phyloP scores from a whole-genome alignment of 2,113 vertebrate species.

The Pongo pygmaeus region DNA sequence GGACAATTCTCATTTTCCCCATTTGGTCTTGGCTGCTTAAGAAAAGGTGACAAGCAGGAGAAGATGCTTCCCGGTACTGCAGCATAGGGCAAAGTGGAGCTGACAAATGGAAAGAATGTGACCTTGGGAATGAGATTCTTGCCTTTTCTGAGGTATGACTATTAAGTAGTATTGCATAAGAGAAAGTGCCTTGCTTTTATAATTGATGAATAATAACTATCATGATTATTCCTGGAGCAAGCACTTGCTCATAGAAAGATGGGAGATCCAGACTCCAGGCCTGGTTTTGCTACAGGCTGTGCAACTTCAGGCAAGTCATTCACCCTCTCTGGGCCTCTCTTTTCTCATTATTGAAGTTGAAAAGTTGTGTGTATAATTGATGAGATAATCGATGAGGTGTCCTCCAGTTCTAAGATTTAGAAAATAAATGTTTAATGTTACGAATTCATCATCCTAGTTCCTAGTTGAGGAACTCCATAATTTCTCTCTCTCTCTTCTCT shows the following conservation, averaged over 20 bases:
- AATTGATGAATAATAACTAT: background rate
- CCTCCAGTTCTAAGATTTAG: background rate
- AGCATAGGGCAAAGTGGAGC: fast-evolving
- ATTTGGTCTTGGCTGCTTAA: background rate
- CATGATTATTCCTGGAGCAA: background rate
- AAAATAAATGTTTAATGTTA: slow-evolving; percentile 20
- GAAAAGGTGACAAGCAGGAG: background rate
- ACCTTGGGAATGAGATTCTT: background rate
- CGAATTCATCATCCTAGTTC: background rate
- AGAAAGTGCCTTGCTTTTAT: background rate
- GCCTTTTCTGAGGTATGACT: background rate
- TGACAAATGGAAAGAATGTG: background rate
- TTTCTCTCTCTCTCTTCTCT: background rate
- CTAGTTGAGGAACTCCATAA: background rate
- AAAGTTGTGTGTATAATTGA: background rate
- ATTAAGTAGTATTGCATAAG: background rate
- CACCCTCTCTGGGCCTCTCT: background rate
- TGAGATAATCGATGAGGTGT: background rate
- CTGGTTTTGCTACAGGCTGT: background rate
- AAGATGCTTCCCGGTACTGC: fast-evolving
- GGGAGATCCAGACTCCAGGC: background rate
- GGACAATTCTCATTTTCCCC: background rate
- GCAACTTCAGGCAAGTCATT: background rate
- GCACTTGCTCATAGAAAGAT: background rate
- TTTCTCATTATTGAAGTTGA: background rate